Percentiles rank a stretch among this genome's conserved stretches.
These are phyloP conservation scores for Muricea muricata DNA, from an alignment of 92 coral and sea anemone genomes.

Conservation along the genomic window DNA sequence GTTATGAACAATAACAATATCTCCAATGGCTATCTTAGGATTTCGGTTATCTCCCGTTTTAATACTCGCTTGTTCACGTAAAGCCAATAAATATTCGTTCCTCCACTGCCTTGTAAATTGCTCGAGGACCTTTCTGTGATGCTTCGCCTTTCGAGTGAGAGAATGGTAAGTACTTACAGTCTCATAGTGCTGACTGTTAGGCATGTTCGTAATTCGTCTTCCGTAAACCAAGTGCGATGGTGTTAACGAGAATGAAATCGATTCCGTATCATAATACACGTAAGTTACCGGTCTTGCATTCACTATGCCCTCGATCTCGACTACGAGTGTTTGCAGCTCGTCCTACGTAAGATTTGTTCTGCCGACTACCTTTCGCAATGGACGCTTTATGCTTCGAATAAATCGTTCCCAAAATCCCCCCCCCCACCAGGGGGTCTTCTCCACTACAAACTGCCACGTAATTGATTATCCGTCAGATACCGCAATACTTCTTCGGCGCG, in stretches of 20 bases:
- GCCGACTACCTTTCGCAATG: conserved; percentile 12
- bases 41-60: not conserved
- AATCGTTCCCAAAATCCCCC: conserved; percentile 32
- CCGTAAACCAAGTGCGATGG: conserved; percentile 28
- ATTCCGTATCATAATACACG: conserved; percentile 27
- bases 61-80: conserved; percentile 8
- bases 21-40: conserved; percentile 53
- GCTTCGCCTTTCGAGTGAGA: not conserved
- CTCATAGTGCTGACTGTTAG: conserved; percentile 42
- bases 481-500: conserved; percentile 34
- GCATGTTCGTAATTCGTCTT: conserved; percentile 26
- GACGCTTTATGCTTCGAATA: conserved; percentile 15
- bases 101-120: conserved; percentile 15
- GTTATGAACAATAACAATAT: conserved; percentile 53
- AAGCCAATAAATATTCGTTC: conserved; percentile 17
- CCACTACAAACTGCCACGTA: conserved; percentile 50
- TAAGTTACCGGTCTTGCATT: conserved; percentile 49
- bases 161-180: conserved; percentile 52
- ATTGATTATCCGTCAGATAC: conserved; percentile 34
- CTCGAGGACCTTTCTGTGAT: conserved; percentile 2
- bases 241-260: conserved; percentile 3
- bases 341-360: conserved; percentile 39
- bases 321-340: conserved; percentile 33
- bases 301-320: conserved; percentile 37
- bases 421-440: conserved; percentile 62